Evolutionary conservation across 2,797 vertebrate species (phyloP), one percentile per base, ranked within the genome.

Genomic region (Antennarius maculatus): DNA sequence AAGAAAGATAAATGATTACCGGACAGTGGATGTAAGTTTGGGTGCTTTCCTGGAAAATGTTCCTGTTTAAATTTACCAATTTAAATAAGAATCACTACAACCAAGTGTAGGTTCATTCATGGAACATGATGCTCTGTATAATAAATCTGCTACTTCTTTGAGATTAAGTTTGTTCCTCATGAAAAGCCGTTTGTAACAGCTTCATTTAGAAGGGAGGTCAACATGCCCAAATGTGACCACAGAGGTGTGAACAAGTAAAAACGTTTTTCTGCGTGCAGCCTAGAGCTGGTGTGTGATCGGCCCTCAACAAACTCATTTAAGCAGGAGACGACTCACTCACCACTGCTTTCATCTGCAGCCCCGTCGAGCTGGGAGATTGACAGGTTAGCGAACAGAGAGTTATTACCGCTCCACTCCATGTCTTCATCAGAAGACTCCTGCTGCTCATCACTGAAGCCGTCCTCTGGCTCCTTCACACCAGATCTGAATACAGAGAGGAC

Each of bases 301-400:
- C 23, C 1, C 66, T 31, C 59, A 64, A 61, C 18, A 74, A 54
- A 47, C 34, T 69, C 52, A 72, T 50, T 72, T 49, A 42, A 57
- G 64, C 14, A 7, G 9, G 52, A 46, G 29, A 13, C 10, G 49
- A 83, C 94, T 94, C 92, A 83, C 94, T 94, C 92, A 99, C 97
- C 97, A 72, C 95, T 96, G 83, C 95, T 98, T 89, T 99, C 97
- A 70, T 99, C 97, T 58, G 97, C 97, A 53, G 97, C 97, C 57
- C 97, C 97, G 75, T 99, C 97, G 70, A 99, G 91, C 91, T 99
- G 97, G 76, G 96, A 96, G 93, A 99, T 99, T 90, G 95, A 96
- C 80, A 98, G 91, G 87, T 93, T 95, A 81, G 91, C 88, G 49
- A 97, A 94, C 76, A 95, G 86, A 74, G 94, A 90, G 88, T 70